Percentiles rank a stretch among this genome's conserved stretches.
These are phyloP conservation scores for Diachasma alloeum DNA, from an alignment of 1,140 invertebrate genomes.

Conservation along the genomic window DNA sequence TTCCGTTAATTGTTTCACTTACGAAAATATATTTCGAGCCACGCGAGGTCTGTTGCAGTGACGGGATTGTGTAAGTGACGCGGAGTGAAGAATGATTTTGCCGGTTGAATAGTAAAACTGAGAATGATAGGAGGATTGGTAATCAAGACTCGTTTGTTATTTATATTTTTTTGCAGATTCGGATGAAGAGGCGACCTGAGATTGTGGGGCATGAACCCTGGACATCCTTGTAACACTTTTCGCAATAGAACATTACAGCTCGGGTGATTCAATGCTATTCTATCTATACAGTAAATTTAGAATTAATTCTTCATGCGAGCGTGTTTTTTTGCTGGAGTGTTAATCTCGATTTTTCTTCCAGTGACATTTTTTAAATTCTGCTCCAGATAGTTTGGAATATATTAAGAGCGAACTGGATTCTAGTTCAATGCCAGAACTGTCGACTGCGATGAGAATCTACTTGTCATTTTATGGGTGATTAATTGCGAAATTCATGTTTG, in stretches of 20 bases:
- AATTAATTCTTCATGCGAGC: not conserved
- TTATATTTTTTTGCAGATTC: not conserved
- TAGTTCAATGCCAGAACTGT: not conserved
- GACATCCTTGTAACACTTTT: slow-evolving; percentile 47
- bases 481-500: too few relatives aligned
- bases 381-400: not conserved
- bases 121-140: not conserved
- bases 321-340: not conserved
- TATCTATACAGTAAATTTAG: not conserved
- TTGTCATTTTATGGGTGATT: not conserved
- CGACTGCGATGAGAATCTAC: not conserved
- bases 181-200: not conserved
- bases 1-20: not conserved
- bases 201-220: slow-evolving; percentile 29
- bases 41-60: not conserved
- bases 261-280: not conserved
- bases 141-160: not conserved
- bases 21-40: not conserved
- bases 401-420: not conserved
- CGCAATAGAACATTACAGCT: not conserved
- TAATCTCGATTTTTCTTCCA: not conserved
- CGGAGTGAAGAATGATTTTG: not conserved
- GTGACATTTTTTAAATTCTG: not conserved
- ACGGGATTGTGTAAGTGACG: not conserved
- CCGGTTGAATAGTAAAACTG: not conserved